Percentiles rank a stretch among this genome's conserved stretches.
These are phyloP conservation scores for Corynorhinus townsendii DNA, from an alignment of 2,113 vertebrate genomes.

Conservation along the genomic window DNA sequence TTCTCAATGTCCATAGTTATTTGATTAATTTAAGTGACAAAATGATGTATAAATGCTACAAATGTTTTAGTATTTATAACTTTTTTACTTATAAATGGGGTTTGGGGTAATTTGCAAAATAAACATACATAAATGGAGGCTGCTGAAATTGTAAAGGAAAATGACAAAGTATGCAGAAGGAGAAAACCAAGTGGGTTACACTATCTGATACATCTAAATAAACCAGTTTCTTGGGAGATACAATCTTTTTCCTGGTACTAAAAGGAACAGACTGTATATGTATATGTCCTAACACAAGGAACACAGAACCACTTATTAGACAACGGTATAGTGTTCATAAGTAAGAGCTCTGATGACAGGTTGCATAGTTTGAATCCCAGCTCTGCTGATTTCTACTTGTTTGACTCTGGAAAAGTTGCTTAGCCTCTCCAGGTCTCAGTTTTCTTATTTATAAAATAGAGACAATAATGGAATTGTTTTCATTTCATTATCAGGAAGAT, in stretches of 20 bases:
- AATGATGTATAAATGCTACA: background rate
- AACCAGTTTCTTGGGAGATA: slow-evolving; percentile 48
- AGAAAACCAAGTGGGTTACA: background rate
- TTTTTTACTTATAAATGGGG: background rate
- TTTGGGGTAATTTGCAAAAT: background rate
- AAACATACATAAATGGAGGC: background rate
- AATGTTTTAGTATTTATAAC: background rate
- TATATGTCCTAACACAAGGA: slow-evolving; percentile 36
- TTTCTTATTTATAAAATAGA: background rate
- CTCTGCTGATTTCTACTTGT: background rate
- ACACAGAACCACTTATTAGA: background rate
- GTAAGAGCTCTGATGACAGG: background rate
- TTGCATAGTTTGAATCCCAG: background rate
- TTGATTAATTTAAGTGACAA: background rate
- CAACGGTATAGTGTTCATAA: background rate
- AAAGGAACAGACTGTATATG: slow-evolving; percentile 57
- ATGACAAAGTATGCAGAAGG: background rate
- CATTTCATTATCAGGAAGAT: background rate
- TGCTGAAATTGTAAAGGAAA: background rate
- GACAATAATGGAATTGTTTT: background rate
- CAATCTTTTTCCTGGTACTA: slow-evolving; percentile 65
- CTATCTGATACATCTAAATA: slow-evolving; percentile 60
- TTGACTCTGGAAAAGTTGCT: background rate
- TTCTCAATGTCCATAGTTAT: background rate
- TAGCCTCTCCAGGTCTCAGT: background rate